phyloP scores from a whole-genome alignment of 1,140 invertebrate genomes.

The Adelges cooleyi region DNA sequence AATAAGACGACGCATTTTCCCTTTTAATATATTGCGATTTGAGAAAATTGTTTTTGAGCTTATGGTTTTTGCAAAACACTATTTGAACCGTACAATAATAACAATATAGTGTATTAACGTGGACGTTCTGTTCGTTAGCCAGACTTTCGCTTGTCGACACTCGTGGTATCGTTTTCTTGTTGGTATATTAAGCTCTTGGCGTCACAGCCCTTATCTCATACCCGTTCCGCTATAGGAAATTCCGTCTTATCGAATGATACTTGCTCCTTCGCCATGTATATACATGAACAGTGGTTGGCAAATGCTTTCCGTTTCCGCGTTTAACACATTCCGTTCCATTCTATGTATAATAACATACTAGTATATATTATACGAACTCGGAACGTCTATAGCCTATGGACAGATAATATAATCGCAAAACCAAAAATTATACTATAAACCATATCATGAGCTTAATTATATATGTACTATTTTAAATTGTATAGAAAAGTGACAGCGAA shows the following conservation, averaged over 20 bases:
- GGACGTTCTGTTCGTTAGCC: no score
- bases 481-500: no score
- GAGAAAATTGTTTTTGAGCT: no score
- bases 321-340: conserved; percentile 14
- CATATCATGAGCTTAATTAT: no score
- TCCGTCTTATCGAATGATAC: conserved; percentile 18
- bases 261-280: not conserved
- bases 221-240: conserved; percentile 22
- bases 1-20: no score
- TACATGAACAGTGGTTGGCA: conserved; percentile 12
- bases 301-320: conserved; percentile 29
- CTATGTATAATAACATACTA: not conserved
- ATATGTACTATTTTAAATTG: no score
- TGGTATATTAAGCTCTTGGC: conserved; percentile 7
- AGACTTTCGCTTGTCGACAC: not conserved
- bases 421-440: no score
- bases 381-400: conserved; percentile 23
- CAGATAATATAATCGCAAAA: no score
- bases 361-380: not conserved
- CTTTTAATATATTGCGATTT: no score
- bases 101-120: no score
- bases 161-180: not conserved
- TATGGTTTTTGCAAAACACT: no score
- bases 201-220: not conserved
- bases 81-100: no score